These are phyloP conservation scores for Lamprologus sp. DNA, from an alignment of 2,113 vertebrate genomes.

Conservation along the genomic window DNA sequence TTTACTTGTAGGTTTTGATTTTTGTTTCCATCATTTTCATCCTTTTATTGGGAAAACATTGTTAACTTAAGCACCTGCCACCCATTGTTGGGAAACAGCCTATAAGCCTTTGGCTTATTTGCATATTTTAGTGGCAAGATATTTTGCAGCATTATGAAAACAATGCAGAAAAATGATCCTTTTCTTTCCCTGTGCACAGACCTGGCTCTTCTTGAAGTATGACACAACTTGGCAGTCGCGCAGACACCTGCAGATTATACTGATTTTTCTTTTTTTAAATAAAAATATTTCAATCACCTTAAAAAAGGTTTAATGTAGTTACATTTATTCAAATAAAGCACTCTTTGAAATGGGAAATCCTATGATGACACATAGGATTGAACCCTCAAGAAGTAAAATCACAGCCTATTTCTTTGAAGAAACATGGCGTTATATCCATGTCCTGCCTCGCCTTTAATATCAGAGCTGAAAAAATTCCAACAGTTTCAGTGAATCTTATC, in stretches of 20 bases:
- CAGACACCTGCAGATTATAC: background rate
- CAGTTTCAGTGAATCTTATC: background rate
- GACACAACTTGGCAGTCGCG: background rate
- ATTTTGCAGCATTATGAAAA: background rate
- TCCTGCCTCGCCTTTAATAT: background rate
- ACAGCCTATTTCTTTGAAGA: background rate
- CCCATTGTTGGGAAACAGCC: background rate
- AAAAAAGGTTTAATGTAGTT: background rate
- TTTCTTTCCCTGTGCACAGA: background rate
- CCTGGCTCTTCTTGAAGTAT: background rate
- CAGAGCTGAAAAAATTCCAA: background rate
- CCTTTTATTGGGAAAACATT: background rate
- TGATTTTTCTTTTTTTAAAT: rapidly evolving
- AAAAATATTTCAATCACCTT: background rate
- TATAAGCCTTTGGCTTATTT: background rate
- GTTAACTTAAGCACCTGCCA: background rate
- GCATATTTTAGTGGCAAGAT: background rate
- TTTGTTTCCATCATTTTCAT: background rate
- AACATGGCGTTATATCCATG: background rate
- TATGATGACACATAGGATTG: background rate
- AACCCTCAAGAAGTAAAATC: background rate
- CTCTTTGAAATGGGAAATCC: background rate
- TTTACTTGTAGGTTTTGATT: background rate
- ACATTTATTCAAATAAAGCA: background rate
- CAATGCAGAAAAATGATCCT: background rate